Evolutionary conservation across 2,888 invertebrate genomes (phyloP), one percentile per base, ranked within the genome.

Genomic region (Caenorhabditis sinica): DNA sequence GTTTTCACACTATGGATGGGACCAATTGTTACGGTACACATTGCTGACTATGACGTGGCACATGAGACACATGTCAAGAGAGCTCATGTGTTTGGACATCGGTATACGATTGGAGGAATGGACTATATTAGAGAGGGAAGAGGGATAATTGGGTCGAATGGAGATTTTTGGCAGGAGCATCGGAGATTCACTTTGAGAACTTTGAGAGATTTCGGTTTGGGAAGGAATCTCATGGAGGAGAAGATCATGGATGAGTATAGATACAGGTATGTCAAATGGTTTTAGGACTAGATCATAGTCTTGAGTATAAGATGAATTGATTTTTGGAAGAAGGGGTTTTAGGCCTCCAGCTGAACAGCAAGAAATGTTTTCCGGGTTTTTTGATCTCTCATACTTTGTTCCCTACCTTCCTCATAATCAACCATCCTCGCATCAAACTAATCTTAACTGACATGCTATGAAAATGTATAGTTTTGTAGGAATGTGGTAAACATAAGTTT

Each of bases 191-290:
- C 86, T 0, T 68, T 87, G 28, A 76, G 71, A 8, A 87, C 87
- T 15, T 63, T 87, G 51, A 45, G 86, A 40, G 86, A 86, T 66
- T 87, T 87, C 33, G 87, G 87, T 17, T 23, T 87, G 30, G 87
- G 87, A 8, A 63, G 81, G 30, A 84, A 71, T 45, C 65, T 86
- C 20, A 87, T 87, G 76, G 87, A 87, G 71, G 80, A 81, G n/a
- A 69, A 74, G 25, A 87, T 87, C 36, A 86, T 87, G 80, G 74
- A 79, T 17, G 87, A 87, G 60, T 77, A 71, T 23, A 51, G 82
- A 23, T 65, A 73, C 40, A 69, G 82, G 83, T 81, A 40, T 13
- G 40, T 11, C n/a, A n/a, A n/a, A n/a, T n/a, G n/a, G n/a, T n/a
- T n/a, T n/a, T 30, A 9, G 30, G 20, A 8, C 4, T 6, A n/a